Evolutionary conservation across 2,797 vertebrate species (phyloP).

Genomic region (Parotocinclus haroldoi): DNA sequence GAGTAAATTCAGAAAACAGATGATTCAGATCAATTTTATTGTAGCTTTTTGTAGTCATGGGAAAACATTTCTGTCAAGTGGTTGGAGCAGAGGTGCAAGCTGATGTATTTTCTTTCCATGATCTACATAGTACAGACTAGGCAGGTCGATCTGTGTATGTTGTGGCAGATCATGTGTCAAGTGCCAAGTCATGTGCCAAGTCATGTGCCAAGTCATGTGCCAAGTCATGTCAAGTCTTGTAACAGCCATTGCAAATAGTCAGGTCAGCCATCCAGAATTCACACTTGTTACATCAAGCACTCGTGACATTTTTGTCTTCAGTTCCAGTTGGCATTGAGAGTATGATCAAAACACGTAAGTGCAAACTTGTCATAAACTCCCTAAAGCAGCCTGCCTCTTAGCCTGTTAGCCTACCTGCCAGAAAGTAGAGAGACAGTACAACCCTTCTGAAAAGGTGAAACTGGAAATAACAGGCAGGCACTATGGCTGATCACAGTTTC

Average conservation of each 20-base stretch:
- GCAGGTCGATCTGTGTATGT: background rate
- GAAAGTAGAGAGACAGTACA: background rate
- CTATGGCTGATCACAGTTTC: too few relatives aligned
- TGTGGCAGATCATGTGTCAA: background rate
- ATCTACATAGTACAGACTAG: background rate
- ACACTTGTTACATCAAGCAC: constrained; percentile 1
- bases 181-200: too few relatives aligned
- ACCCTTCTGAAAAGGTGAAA: too few relatives aligned
- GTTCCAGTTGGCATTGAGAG: background rate
- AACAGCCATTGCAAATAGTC: background rate
- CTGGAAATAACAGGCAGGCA: too few relatives aligned
- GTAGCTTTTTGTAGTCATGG: background rate
- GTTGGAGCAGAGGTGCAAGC: background rate
- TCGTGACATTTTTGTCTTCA: background rate
- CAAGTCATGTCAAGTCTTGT: background rate
- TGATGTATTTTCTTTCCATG: background rate
- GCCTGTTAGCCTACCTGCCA: background rate
- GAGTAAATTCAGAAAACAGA: background rate
- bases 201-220: too few relatives aligned
- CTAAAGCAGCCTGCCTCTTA: too few relatives aligned
- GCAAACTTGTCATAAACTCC: too few relatives aligned
- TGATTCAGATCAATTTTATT: background rate
- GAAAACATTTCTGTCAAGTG: background rate
- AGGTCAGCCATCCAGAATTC: background rate
- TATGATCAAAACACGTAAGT: background rate